These are phyloP conservation scores for Drosophila mettleri DNA, from an alignment of 2,888 invertebrate genomes.

Conservation along the genomic window DNA sequence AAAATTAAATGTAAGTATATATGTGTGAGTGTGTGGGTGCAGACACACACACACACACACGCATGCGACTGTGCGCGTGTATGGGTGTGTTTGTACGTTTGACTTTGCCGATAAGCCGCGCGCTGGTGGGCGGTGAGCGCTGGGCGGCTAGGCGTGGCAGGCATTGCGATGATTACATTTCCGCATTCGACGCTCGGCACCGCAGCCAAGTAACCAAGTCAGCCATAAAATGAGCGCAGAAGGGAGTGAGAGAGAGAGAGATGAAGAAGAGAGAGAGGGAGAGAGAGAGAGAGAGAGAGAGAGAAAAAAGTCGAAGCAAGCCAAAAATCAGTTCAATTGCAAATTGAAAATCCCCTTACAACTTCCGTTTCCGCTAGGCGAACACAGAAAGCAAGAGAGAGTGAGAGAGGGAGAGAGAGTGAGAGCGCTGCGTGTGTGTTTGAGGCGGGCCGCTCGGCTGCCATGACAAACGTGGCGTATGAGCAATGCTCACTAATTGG, in stretches of 20 bases:
- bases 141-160: conserved; percentile 18
- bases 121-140: not conserved
- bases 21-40: conserved; percentile 29
- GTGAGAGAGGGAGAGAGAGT: conserved; percentile 4
- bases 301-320: conserved; percentile 43
- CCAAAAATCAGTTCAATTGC: conserved; percentile 82
- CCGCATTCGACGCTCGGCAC: conserved; percentile 58
- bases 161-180: conserved; percentile 80
- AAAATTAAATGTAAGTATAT: conserved; percentile 79
- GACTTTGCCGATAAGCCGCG: conserved; percentile 56
- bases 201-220: conserved; percentile 73
- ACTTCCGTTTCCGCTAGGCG: conserved; percentile 75
- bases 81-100: conserved; percentile 35
- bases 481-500: conserved; percentile 81
- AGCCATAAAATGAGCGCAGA: conserved; percentile 78
- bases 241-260: not conserved
- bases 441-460: conserved; percentile 43
- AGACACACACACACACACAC: too few species aligned
- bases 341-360: conserved; percentile 81
- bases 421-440: not conserved
- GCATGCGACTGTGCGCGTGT: conserved; percentile 21
- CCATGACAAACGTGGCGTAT: conserved; percentile 81
- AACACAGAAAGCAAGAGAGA: conserved; percentile 21
- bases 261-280: not conserved
- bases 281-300: not conserved